Evolutionary conservation across 2,888 invertebrate species (phyloP).

Genomic region (Epirrita christyi): DNA sequence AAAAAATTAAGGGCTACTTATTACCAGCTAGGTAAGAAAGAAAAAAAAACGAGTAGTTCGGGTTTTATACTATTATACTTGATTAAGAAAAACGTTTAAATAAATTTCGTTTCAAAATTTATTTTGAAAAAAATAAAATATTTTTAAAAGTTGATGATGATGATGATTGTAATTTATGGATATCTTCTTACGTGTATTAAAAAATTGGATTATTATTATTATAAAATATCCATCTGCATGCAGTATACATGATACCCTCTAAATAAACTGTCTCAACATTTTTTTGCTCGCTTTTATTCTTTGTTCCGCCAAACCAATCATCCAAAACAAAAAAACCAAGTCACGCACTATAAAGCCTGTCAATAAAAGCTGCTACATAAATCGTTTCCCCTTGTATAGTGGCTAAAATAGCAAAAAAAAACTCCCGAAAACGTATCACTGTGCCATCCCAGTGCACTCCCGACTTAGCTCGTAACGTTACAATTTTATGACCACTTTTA

Average conservation of each 20-base stretch:
- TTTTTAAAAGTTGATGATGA: too few species aligned
- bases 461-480: conserved; percentile 80
- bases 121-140: too few species aligned
- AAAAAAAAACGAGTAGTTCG: too few species aligned
- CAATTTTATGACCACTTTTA: conserved; percentile 83
- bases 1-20: too few species aligned
- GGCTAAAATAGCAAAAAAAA: conserved; percentile 54
- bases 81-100: neutral
- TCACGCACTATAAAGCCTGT: conserved; percentile 43
- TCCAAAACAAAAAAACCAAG: conserved; percentile 30
- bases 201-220: too few species aligned
- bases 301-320: conserved; percentile 24
- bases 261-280: conserved; percentile 16
- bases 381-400: conserved; percentile 50
- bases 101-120: neutral
- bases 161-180: too few species aligned
- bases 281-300: conserved; percentile 19
- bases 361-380: conserved; percentile 65
- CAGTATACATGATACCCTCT: conserved; percentile 7
- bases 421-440: conserved; percentile 75
- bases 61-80: too few species aligned
- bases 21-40: too few species aligned
- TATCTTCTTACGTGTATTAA: too few species aligned
- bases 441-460: conserved; percentile 79
- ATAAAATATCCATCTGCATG: neutral